Evolutionary conservation across 2,797 vertebrate genomes (phyloP).

Genomic region (Clarias platycephalus): DNA sequence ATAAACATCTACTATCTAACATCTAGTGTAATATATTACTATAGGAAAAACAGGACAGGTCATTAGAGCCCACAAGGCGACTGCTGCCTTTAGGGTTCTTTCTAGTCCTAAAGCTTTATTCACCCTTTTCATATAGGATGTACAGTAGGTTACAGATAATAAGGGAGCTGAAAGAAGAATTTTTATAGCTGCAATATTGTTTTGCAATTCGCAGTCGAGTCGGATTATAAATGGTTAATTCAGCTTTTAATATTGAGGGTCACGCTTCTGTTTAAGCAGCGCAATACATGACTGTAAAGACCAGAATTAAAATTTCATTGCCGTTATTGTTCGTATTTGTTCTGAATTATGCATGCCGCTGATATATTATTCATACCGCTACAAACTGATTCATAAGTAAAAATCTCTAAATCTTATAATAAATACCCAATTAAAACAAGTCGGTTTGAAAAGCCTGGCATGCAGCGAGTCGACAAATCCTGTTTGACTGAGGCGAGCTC

Average conservation of each 20-base stretch:
- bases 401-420: constrained; percentile 48
- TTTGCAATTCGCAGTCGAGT: background rate
- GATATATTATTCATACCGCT: constrained; percentile 60
- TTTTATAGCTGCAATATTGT: background rate
- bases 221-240: constrained; percentile 20
- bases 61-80: background rate
- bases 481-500: constrained; percentile 59
- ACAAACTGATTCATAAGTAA: constrained; percentile 55
- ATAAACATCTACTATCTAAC: background rate
- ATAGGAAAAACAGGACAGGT: background rate
- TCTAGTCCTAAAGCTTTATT: background rate
- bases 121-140: background rate
- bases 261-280: constrained; percentile 19
- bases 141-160: background rate
- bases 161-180: background rate
- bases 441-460: constrained; percentile 49
- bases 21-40: background rate
- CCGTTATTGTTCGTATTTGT: constrained; percentile 46
- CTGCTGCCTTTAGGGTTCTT: background rate
- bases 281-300: constrained; percentile 36
- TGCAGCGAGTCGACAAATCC: constrained; percentile 61
- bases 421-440: constrained; percentile 60
- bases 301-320: constrained; percentile 40
- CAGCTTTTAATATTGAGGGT: constrained; percentile 29
- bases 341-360: constrained; percentile 48